phyloP scores from a whole-genome alignment of 2,113 vertebrate species.

The Montifringilla adamsi region DNA sequence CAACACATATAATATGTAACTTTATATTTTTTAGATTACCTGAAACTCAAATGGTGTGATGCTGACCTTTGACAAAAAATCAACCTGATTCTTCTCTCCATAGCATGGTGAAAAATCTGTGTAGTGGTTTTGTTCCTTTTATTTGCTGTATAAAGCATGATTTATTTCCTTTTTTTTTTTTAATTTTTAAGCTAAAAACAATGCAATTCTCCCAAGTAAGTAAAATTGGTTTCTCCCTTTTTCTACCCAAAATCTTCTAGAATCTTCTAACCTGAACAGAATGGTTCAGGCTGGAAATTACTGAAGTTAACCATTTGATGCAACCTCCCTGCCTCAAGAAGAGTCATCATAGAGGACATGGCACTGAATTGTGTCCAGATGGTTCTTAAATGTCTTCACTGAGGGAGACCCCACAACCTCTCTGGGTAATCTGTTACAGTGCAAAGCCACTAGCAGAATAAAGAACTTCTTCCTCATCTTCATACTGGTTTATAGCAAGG shows the following conservation, averaged over 20 bases:
- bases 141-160: not conserved
- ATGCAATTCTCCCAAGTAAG: not conserved
- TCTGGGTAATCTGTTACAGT: not conserved
- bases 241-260: not conserved
- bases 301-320: not conserved
- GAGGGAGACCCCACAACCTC: not conserved
- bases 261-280: not conserved
- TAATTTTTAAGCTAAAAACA: not conserved
- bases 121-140: not conserved
- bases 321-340: not conserved
- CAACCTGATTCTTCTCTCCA: not conserved
- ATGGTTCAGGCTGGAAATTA: not conserved
- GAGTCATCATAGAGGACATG: not conserved
- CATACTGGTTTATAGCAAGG: not conserved
- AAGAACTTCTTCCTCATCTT: not conserved
- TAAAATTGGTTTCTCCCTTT: not conserved
- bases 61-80: not conserved
- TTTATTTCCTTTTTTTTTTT: not conserved
- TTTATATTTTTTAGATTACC: not conserved
- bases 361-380: not conserved
- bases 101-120: not conserved
- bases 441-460: not conserved
- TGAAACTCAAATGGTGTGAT: not conserved
- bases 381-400: not conserved
- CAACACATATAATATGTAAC: rapidly evolving